Percentiles rank a stretch among this genome's conserved stretches.
phyloP scores from a whole-genome alignment of 2,797 vertebrate genomes.

The Ammospiza maritima region DNA sequence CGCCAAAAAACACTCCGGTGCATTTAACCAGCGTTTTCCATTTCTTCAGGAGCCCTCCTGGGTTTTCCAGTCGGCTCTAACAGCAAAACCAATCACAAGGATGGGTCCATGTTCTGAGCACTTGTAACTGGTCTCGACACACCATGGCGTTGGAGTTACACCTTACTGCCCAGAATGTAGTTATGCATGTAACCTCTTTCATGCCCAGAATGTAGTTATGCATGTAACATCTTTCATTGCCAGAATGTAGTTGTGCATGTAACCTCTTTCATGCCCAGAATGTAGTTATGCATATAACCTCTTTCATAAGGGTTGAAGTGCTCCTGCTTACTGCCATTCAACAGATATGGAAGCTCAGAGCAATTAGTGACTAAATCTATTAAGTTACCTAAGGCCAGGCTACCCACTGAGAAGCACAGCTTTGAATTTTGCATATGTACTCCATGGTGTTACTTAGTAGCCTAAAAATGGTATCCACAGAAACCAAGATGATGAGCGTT shows the following conservation, averaged over 20 bases:
- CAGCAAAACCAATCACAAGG: not conserved
- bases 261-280: no score
- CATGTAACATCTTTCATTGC: fast-evolving
- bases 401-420: fast-evolving
- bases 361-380: not conserved
- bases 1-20: fast-evolving
- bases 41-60: not conserved
- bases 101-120: not conserved
- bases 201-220: not conserved
- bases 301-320: not conserved
- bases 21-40: fast-evolving
- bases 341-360: not conserved
- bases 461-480: not conserved
- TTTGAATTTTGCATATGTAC: not conserved
- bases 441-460: not conserved
- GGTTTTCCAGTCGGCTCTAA: not conserved
- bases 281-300: no score
- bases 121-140: not conserved
- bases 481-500: not conserved
- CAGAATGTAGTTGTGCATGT: no score
- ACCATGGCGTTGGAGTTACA: fast-evolving
- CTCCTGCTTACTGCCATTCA: not conserved
- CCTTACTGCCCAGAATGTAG: not conserved
- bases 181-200: fast-evolving
- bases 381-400: not conserved